Evolutionary conservation across 2,113 vertebrate species (phyloP).

Genomic region (human (Homo sapiens)): DNA sequence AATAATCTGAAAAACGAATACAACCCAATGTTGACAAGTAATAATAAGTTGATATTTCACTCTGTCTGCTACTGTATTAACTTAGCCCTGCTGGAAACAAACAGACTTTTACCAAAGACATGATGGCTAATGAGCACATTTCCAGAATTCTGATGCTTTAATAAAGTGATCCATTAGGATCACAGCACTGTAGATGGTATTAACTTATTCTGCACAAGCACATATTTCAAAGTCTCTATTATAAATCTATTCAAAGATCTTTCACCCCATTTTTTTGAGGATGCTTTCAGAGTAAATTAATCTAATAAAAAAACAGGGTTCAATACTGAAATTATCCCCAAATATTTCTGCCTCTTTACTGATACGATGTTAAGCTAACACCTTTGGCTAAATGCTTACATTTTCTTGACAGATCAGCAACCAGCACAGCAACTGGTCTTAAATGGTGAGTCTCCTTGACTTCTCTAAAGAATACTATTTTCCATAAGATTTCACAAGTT

Average conservation of each 20-base stretch:
- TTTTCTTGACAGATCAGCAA: background rate
- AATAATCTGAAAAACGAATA: background rate
- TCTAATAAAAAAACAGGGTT: background rate
- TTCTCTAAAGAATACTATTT: slow-evolving; percentile 3
- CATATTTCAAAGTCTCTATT: background rate
- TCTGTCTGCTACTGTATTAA: background rate
- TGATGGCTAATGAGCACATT: background rate
- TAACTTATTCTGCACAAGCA: background rate
- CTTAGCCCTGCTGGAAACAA: background rate
- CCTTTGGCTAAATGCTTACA: background rate
- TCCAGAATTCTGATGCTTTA: background rate
- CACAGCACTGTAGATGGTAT: background rate
- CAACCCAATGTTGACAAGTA: background rate
- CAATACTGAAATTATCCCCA: background rate
- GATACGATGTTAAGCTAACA: background rate
- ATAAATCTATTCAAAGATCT: background rate
- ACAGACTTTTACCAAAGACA: background rate
- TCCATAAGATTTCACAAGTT: slow-evolving; percentile 16
- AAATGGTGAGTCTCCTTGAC: background rate
- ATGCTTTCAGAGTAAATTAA: background rate
- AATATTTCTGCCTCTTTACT: background rate
- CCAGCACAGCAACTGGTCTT: background rate
- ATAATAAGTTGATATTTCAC: background rate
- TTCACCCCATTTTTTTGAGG: background rate
- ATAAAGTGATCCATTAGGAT: background rate